Evolutionary conservation across 2,797 vertebrate genomes (phyloP).

Genomic region (Salmo trutta): DNA sequence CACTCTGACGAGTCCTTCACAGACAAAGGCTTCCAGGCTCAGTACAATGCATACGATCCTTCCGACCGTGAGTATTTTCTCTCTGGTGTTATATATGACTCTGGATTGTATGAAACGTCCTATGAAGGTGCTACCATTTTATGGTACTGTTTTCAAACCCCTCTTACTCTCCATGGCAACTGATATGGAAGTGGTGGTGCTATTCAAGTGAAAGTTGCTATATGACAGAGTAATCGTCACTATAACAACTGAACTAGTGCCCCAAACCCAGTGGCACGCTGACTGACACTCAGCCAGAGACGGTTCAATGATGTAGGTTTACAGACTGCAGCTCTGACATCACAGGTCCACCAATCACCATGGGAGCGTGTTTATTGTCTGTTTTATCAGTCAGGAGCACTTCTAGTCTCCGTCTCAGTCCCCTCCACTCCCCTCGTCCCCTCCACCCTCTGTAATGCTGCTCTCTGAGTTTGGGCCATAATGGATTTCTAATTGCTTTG

Average conservation of each 20-base stretch:
- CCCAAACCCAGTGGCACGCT: constrained; percentile 27
- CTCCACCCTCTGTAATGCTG: constrained; percentile 37
- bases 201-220: no score
- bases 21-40: constrained; percentile 77
- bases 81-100: neutral
- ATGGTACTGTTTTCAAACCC: no score
- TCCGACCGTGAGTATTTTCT: constrained; percentile 69
- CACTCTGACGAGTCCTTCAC: constrained; percentile 79
- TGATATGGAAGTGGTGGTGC: constrained; percentile 24
- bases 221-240: no score
- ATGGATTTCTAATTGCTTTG: constrained; percentile 66
- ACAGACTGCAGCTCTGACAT: constrained; percentile 43
- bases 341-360: constrained; percentile 57
- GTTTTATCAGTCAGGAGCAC: constrained; percentile 61
- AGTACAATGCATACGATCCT: constrained; percentile 73
- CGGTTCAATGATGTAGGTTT: constrained; percentile 42
- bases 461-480: constrained; percentile 50
- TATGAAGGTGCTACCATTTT: no score
- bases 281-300: constrained; percentile 54
- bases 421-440: neutral
- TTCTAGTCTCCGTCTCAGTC: constrained; percentile 59
- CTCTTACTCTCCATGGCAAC: neutral
- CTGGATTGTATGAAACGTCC: neutral
- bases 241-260: constrained; percentile 26
- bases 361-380: constrained; percentile 54